Evolutionary conservation across 1,140 invertebrate species (phyloP).

Genomic region (Drosophila lowei): DNA sequence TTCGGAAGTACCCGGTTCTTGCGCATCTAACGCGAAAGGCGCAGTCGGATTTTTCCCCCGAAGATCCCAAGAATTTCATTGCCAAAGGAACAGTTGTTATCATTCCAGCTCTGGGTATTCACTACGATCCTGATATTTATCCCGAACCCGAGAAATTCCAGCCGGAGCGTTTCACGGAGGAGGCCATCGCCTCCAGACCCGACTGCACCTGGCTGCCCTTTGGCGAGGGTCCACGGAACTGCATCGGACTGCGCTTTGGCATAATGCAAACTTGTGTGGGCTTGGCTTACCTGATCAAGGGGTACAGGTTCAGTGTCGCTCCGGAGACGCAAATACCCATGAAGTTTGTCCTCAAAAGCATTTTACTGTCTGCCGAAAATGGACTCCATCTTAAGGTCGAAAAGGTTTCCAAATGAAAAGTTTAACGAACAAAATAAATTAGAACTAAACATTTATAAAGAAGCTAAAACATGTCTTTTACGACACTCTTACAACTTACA

Average conservation of each 20-base stretch:
- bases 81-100: conserved; percentile 86
- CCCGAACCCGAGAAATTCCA: conserved; percentile 84
- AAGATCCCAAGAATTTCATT: conserved; percentile 85
- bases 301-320: conserved; percentile 57
- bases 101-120: conserved; percentile 86
- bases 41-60: conserved; percentile 85
- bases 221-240: conserved; percentile 67
- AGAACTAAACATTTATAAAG: no score
- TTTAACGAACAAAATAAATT: no score
- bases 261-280: conserved; percentile 86
- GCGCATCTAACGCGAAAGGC: conserved; percentile 85
- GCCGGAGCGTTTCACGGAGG: conserved; percentile 85
- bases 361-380: conserved; percentile 50
- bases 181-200: conserved; percentile 59
- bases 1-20: conserved; percentile 87
- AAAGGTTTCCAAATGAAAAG: conserved; percentile 26
- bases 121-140: conserved; percentile 84
- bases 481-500: no score
- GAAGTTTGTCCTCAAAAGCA: conserved; percentile 22
- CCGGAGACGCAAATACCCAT: conserved; percentile 50
- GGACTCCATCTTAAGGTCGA: conserved; percentile 60
- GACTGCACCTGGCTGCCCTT: conserved; percentile 65
- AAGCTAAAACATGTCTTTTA: no score
- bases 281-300: conserved; percentile 78
- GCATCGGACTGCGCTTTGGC: conserved; percentile 86